These are phyloP conservation scores for Progne subis DNA, from an alignment of 2,113 vertebrate species.

Conservation along the genomic window DNA sequence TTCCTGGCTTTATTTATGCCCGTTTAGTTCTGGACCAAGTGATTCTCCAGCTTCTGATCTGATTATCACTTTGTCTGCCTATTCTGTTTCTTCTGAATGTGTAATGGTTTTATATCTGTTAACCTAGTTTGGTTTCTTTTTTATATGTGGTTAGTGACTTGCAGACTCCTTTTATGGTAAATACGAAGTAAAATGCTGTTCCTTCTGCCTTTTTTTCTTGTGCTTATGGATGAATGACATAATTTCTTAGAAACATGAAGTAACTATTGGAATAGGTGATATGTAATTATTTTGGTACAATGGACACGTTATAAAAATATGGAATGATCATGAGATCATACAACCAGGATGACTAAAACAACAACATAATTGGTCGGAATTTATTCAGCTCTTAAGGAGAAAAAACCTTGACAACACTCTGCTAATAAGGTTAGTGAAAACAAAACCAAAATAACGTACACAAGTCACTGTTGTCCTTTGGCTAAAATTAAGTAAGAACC, in stretches of 20 bases:
- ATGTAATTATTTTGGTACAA: not conserved
- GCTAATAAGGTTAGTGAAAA: not conserved
- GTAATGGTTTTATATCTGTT: not conserved
- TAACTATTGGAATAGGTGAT: not conserved
- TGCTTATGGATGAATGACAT: not conserved
- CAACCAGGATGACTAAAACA: not conserved
- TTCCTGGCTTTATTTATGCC: not conserved
- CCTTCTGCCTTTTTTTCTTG: not conserved
- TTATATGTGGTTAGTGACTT: not conserved
- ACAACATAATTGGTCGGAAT: not conserved
- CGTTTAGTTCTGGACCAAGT: not conserved
- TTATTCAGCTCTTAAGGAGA: not conserved
- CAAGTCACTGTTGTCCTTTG: not conserved
- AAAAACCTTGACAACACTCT: not conserved
- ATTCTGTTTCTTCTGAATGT: not conserved
- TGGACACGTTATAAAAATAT: not conserved
- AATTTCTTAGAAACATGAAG: not conserved
- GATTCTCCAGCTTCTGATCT: not conserved
- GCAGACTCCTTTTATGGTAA: not conserved
- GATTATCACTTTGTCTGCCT: not conserved
- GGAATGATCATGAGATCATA: not conserved
- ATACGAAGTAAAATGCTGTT: not conserved
- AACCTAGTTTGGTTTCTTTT: not conserved
- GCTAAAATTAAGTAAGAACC: not conserved
- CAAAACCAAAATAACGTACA: not conserved